Conservation (phyloP, 2,888 invertebrate species). For the Tipula lateralis region DNA sequence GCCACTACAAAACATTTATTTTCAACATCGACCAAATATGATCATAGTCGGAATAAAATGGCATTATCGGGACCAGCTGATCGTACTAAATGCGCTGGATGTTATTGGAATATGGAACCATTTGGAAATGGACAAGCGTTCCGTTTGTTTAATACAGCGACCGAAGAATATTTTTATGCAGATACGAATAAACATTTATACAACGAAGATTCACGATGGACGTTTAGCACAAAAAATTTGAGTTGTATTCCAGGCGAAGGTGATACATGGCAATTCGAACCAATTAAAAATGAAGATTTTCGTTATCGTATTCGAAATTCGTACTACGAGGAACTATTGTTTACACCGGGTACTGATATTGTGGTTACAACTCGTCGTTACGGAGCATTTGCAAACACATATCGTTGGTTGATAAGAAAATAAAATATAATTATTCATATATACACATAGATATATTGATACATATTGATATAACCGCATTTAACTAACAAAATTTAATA, state of each 20-base stretch:
- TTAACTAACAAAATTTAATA: no score
- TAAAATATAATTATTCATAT: not conserved
- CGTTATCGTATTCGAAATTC: not conserved
- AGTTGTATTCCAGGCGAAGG: not conserved
- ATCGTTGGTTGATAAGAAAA: not conserved
- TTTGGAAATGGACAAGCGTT: not conserved
- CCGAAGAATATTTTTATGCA: not conserved
- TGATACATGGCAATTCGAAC: slow-evolving; percentile 26
- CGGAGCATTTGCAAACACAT: not conserved
- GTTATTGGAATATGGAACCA: slow-evolving; percentile 27
- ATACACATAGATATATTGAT: not conserved
- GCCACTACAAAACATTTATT: not conserved
- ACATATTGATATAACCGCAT: not conserved
- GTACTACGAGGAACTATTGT: not conserved
- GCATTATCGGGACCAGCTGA: not conserved
- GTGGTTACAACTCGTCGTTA: not conserved
- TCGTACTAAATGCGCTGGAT: not conserved
- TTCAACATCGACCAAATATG: not conserved
- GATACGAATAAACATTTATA: not conserved
- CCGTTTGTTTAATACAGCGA: not conserved
- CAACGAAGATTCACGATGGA: not conserved
- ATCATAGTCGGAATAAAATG: not conserved
- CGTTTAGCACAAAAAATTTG: not conserved
- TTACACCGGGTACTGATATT: not conserved
- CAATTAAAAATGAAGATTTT: not conserved